phyloP scores from a whole-genome alignment of 2,888 invertebrate genomes.

The Spisula solida region DNA sequence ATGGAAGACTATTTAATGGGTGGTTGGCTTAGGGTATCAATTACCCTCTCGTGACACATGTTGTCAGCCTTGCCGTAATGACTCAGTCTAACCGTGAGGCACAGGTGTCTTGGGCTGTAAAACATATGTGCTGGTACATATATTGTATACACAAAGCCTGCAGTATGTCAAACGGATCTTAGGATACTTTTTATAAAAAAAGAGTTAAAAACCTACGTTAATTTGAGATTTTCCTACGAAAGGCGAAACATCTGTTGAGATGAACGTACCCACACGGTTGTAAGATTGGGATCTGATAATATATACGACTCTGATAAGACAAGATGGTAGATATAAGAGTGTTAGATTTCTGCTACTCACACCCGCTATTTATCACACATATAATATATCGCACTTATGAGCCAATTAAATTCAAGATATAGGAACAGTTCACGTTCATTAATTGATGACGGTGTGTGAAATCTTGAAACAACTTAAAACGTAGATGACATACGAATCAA shows the following conservation, averaged over 20 bases:
- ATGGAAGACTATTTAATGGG: constrained; percentile 48
- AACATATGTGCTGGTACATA: constrained; percentile 39
- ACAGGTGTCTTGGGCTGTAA: constrained; percentile 54
- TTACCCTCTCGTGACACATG: constrained; percentile 43
- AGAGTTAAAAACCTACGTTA: constrained; percentile 20
- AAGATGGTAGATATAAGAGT: constrained; percentile 44
- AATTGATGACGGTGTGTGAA: constrained; percentile 17
- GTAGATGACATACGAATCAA: neutral
- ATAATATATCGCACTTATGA: constrained; percentile 40
- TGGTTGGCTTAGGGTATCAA: constrained; percentile 37
- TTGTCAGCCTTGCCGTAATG: constrained; percentile 41
- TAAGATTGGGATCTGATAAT: constrained; percentile 49
- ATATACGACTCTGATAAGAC: constrained; percentile 42
- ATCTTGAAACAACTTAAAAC: neutral
- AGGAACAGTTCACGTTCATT: neutral
- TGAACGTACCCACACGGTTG: constrained; percentile 44
- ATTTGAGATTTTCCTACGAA: constrained; percentile 46
- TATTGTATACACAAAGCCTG: constrained; percentile 23
- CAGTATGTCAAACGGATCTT: constrained; percentile 32
- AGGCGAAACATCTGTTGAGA: constrained; percentile 48
- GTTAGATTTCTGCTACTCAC: constrained; percentile 45
- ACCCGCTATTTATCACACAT: constrained; percentile 47
- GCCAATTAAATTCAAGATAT: constrained; percentile 37
- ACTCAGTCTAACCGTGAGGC: constrained; percentile 32
- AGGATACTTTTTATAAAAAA: constrained; percentile 32